Base-by-base conservation (phyloP, 2,888 invertebrate genomes). In the Caenorhabditis wallacei region DNA sequence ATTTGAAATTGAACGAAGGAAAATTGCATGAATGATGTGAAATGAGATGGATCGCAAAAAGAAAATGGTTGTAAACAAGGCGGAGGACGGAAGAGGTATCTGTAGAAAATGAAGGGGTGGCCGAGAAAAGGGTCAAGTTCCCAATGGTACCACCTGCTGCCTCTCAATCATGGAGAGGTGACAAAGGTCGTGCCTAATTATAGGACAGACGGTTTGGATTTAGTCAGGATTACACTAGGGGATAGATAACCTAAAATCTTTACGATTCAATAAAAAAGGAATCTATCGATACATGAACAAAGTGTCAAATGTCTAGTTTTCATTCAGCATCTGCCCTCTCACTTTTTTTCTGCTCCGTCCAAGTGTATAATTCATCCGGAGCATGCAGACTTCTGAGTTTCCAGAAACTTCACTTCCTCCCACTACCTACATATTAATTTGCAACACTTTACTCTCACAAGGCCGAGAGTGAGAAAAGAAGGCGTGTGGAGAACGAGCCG, bases 71-170 rank as follows among this genome's bases (percentile, higher is more conserved):
- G 61, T 24, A 71, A 61, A 71, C 59, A 71, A 37, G 61, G 8
- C 24, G n/a, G 18, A 48, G 18, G 35, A 48, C 7, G 24, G 24
- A 46, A 51, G 48, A 51, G 48, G 40, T 37, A 24, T 59, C 59
- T 51, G 51, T 61, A 69, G 61, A 53, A 61, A 57, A 63, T 48
- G 37, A 22, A 11, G n/a, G 20, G 70, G 51, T 46, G 57, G 40
- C 72, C 61, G 59, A 70, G 35, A 70, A 46, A 68, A 56, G 57
- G 75, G 75, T 75, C 75, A 68, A 75, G 76, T 76, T 76, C 68
- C 68, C 76, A 76, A 76, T 69, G 53, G 53, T 59, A 76, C 76
- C 68, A 69, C 76, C 76, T 69, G 68, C 76, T 76, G 76, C 76
- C 51, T 53, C 61, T 53, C 66, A 51, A 66, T 66, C 53, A 56